A percentile compares a stretch with the other conserved stretches of the same genome.
phyloP scores from a whole-genome alignment of 2,888 invertebrate species.

The Tenthredo mesomela region DNA sequence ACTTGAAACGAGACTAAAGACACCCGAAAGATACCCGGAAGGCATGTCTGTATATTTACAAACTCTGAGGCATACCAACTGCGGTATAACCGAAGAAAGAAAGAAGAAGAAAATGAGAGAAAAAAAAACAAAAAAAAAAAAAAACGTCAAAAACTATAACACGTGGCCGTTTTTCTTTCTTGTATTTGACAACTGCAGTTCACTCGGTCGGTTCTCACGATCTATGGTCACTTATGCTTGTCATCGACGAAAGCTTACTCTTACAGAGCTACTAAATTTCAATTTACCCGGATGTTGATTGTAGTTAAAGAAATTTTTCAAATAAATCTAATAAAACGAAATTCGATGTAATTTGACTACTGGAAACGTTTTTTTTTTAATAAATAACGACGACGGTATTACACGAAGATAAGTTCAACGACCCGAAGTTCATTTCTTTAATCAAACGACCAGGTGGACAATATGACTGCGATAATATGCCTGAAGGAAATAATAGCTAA shows the following conservation, averaged over 20 bases:
- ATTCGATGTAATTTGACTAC: background rate
- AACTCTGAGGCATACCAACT: slow-evolving; percentile 50
- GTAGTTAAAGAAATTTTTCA: background rate
- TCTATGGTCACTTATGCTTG: slow-evolving; percentile 7
- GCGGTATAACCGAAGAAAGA: background rate
- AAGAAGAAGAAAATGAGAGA: background rate
- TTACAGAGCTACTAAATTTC: background rate
- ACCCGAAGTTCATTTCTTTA: background rate
- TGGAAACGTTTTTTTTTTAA: background rate
- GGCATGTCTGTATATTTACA: slow-evolving; percentile 28
- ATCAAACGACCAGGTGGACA: slow-evolving; percentile 21
- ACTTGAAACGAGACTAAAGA: slow-evolving; percentile 43
- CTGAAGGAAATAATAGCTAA: background rate
- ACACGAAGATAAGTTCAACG: background rate
- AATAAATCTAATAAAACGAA: background rate
- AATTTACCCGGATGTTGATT: background rate
- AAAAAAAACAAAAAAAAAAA: background rate
- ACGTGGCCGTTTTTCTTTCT: background rate
- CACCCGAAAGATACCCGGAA: slow-evolving; percentile 37
- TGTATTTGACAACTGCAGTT: slow-evolving; percentile 6
- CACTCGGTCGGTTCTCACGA: slow-evolving; percentile 1
- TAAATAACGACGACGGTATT: background rate
- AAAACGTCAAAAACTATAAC: background rate
- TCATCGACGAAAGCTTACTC: background rate
- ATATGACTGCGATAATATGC: background rate